phyloP scores from a whole-genome alignment of 2,113 vertebrate species.

The Pelobates fuscus region DNA sequence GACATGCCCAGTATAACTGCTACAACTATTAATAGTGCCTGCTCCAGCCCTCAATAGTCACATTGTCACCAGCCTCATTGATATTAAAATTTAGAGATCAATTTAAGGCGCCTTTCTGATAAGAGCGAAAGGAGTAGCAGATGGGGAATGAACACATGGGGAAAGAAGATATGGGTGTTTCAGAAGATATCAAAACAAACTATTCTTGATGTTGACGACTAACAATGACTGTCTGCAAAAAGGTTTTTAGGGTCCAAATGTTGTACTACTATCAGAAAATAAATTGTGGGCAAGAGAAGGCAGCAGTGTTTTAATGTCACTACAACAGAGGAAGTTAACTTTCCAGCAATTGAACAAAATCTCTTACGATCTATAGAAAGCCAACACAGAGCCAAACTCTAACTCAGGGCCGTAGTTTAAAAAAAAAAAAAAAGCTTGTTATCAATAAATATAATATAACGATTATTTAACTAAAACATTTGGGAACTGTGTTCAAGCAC shows the following conservation, averaged over 20 bases:
- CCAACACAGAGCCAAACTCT: too few species aligned
- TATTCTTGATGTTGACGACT: conserved; percentile 4
- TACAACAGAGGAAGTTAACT: too few species aligned
- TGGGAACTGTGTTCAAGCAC: too few species aligned
- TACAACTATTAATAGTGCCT: conserved; percentile 21
- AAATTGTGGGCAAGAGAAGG: not conserved
- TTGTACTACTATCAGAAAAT: not conserved
- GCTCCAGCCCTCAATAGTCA: conserved; percentile 4
- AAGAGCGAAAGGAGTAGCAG: conserved; percentile 28
- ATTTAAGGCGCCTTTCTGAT: conserved; percentile 25
- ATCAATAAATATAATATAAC: too few species aligned
- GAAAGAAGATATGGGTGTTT: conserved; percentile 29
- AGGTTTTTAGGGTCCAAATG: not conserved
- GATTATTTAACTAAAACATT: too few species aligned
- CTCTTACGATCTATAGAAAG: too few species aligned
- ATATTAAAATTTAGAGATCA: conserved; percentile 41
- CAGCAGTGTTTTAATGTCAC: too few species aligned
- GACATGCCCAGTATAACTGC: conserved; percentile 2
- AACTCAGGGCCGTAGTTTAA: too few species aligned
- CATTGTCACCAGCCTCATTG: conserved; percentile 29
- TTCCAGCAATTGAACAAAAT: too few species aligned
- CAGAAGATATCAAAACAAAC: conserved; percentile 29
- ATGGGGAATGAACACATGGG: conserved; percentile 17
- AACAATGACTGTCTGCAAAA: conserved; percentile 8
- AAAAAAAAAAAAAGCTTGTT: too few species aligned